Base-by-base conservation (phyloP, 2,888 invertebrate species). In the Branchinecta sandiegonensis region DNA sequence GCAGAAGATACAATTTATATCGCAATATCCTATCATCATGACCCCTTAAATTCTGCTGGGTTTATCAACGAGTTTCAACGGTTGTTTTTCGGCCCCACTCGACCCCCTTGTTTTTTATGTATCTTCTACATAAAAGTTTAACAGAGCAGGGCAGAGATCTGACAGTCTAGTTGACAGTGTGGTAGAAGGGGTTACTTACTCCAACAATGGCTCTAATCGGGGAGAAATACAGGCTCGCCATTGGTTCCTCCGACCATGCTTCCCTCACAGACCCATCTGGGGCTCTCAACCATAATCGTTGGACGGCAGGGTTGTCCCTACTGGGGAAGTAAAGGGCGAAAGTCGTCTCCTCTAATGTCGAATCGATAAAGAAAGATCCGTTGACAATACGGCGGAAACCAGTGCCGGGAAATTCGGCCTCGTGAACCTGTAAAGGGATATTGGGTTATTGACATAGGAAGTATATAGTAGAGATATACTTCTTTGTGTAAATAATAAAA, bases 221-320 rank as follows among this genome's bases (percentile, higher is more conserved):
- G n/a, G 56, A 56, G 17, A 56, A 56, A 56, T 56, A 56, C n/a
- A 56, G 56, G 17, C 56, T 56, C 14, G 56, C 56, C 56, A 56
- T 56, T 56, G 10, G 56, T 17, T 56, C 56, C 9, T 56, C 56
- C n/a, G 56, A 14, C 10, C 56, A 14, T n/a, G 14, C 56, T 56
- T 56, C 56, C n/a, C 56, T 56, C 56, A 56, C 56, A 56, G 56
- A 14, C 17, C 56, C 56, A 8, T 56, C 56, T 8, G 56, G 56
- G 8, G 56, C 56, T 8, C 14, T 56, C n/a, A 56, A 17, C 56
- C 56, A 56, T 17, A 56, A 17, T 8, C 56, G 56, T 56, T 17
- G n/a, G 8, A 56, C 17, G n/a, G 14, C 56, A 14, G 56, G 56
- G 14, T 56, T 56, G 9, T 56, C 56, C 17, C 56, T n/a, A 10